These are phyloP conservation scores for Eubasilissa regina DNA, from an alignment of 1,140 invertebrate genomes.

Conservation along the genomic window DNA sequence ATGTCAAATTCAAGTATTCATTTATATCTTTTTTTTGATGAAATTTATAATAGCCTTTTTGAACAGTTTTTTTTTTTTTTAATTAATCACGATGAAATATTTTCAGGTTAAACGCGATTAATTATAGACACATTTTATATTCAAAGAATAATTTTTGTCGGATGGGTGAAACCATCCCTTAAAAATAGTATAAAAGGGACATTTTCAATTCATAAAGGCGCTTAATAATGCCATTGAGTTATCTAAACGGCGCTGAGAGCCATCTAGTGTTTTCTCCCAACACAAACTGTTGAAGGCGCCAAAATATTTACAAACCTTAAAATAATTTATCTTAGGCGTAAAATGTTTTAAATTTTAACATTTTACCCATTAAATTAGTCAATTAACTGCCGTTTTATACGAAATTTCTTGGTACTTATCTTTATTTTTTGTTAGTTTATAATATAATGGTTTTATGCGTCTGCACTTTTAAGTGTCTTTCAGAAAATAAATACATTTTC, in stretches of 20 bases:
- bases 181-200: slow-evolving; percentile 22
- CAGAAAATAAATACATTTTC: too few relatives aligned
- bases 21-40: not conserved
- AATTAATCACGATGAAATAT: not conserved
- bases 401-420: too few relatives aligned
- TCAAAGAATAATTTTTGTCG: not conserved
- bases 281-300: not conserved
- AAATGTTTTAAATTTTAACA: not conserved
- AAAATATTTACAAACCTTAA: slow-evolving; percentile 6
- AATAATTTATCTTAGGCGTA: not conserved
- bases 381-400: too few relatives aligned
- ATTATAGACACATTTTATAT: not conserved
- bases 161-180: slow-evolving; percentile 7
- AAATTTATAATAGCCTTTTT: not conserved
- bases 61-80: not conserved
- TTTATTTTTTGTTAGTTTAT: too few relatives aligned
- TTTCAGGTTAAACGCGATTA: not conserved
- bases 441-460: too few relatives aligned
- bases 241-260: slow-evolving; percentile 4
- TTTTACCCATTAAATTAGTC: too few relatives aligned
- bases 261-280: slow-evolving; percentile 3
- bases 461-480: too few relatives aligned
- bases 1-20: slow-evolving; percentile 3
- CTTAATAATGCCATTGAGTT: slow-evolving; percentile 19
- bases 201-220: slow-evolving; percentile 17